A percentile compares a stretch with the other conserved stretches of the same genome.
phyloP scores from a whole-genome alignment of 2,888 invertebrate species.

The Meganola albula region DNA sequence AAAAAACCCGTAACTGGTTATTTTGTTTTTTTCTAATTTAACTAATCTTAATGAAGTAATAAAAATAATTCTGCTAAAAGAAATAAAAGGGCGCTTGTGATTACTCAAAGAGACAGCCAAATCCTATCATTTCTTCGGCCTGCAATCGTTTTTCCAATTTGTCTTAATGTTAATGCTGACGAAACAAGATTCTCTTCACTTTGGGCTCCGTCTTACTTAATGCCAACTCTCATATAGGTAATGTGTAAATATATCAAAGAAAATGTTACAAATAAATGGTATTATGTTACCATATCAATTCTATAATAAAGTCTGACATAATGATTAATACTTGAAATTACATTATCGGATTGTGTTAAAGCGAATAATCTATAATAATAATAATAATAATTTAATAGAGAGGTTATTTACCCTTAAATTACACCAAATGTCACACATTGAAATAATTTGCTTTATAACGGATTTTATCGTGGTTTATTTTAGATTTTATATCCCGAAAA shows the following conservation, averaged over 20 bases:
- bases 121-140: conserved; percentile 49
- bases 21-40: conserved; percentile 24
- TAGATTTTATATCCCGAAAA: too few species aligned
- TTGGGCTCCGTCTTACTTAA: conserved; percentile 25
- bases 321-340: too few species aligned
- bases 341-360: too few species aligned
- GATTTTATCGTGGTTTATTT: too few species aligned
- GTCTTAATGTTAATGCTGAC: conserved; percentile 38
- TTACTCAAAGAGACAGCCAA: conserved; percentile 58
- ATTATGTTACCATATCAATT: conserved; percentile 21
- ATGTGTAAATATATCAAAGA: conserved; percentile 26
- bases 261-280: conserved; percentile 21
- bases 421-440: too few species aligned
- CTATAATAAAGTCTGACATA: too few species aligned
- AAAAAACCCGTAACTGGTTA: too few species aligned
- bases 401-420: too few species aligned
- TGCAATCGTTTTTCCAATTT: conserved; percentile 56
- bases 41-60: conserved; percentile 50
- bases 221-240: conserved; percentile 20
- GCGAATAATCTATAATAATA: too few species aligned
- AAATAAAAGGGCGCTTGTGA: conserved; percentile 46
- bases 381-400: too few species aligned
- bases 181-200: conserved; percentile 29
- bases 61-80: conserved; percentile 43
- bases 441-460: too few species aligned